phyloP scores from a whole-genome alignment of 2,797 vertebrate species.

The Limnodromus scolopaceus region DNA sequence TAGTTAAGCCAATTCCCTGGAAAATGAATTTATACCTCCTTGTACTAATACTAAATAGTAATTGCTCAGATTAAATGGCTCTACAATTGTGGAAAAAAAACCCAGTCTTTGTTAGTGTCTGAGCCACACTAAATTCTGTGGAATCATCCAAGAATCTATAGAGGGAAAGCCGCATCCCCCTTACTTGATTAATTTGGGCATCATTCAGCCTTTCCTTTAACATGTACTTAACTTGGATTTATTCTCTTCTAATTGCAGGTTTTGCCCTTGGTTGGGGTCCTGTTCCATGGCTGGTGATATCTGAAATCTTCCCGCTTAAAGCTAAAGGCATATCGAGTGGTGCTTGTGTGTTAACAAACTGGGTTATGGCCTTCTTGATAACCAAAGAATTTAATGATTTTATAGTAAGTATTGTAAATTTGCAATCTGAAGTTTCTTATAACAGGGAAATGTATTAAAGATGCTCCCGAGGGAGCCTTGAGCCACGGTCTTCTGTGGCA shows the following conservation, averaged over 20 bases:
- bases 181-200: not conserved
- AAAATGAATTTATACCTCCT: not conserved
- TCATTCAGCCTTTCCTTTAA: not conserved
- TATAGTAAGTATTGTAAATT: slow-evolving; percentile 77
- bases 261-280: slow-evolving; percentile 92
- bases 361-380: slow-evolving; percentile 87
- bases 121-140: not conserved
- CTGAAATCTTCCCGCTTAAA: slow-evolving; percentile 88
- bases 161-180: not conserved
- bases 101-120: not conserved
- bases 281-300: slow-evolving; percentile 90
- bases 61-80: not conserved
- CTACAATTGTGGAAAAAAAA: not conserved
- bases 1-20: not conserved
- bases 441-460: not conserved
- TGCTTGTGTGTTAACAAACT: slow-evolving; percentile 88
- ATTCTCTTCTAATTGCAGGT: slow-evolving; percentile 69
- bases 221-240: not conserved
- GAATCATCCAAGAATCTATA: not conserved
- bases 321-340: slow-evolving; percentile 83
- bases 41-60: not conserved
- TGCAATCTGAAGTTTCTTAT: not conserved
- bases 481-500: not conserved
- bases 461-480: not conserved
- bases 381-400: slow-evolving; percentile 88